A percentile compares a stretch with the other conserved stretches of the same genome.
Conservation (phyloP, 2,888 invertebrate genomes). For the Diaprepes abbreviatus region DNA sequence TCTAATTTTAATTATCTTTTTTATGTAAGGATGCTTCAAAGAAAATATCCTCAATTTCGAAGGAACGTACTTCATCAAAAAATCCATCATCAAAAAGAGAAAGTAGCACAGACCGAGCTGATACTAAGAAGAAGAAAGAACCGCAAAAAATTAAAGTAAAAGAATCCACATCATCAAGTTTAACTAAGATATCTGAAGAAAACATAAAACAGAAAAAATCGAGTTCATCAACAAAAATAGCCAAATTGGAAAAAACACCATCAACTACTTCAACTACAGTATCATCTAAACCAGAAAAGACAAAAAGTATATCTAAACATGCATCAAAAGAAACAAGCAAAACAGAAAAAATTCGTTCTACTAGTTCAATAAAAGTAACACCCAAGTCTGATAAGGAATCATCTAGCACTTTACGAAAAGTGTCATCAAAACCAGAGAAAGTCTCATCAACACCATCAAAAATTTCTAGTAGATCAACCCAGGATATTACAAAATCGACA, state of each 20-base stretch:
- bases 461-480: not conserved
- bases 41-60: conserved; percentile 40
- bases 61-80: conserved; percentile 35
- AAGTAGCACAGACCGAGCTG: conserved; percentile 43
- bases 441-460: not conserved
- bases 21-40: conserved; percentile 50
- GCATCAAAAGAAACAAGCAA: no score
- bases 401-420: not conserved
- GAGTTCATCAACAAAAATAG: not conserved
- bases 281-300: not conserved
- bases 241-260: not conserved
- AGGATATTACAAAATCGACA: conserved; percentile 32
- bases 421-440: not conserved
- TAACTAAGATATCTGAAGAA: conserved; percentile 30
- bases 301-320: no score
- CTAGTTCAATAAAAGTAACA: not conserved
- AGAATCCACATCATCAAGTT: not conserved
- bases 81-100: conserved; percentile 35
- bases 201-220: conserved; percentile 11
- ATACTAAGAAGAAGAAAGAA: conserved; percentile 41
- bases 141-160: conserved; percentile 22
- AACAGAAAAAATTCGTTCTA: not conserved
- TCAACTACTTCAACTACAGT: not conserved
- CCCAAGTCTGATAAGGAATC: not conserved
- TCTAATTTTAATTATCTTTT: not conserved